These are phyloP conservation scores for Rotaria macrura DNA, from an alignment of 2,888 invertebrate genomes.

Conservation along the genomic window DNA sequence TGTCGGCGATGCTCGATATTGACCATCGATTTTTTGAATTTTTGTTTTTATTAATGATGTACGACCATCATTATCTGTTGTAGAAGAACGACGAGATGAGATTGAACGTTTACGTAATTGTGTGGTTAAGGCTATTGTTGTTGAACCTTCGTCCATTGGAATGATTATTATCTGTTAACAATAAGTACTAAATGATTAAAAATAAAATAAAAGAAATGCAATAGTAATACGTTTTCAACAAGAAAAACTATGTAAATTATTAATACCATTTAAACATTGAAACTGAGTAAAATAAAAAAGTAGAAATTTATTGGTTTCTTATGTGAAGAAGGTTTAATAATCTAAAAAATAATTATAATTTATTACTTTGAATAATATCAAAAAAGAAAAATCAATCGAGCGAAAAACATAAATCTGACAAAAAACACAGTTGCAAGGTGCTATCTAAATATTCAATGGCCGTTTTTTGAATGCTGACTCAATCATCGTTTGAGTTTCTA, in stretches of 20 bases:
- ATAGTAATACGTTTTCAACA: too few relatives aligned
- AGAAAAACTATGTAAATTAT: not conserved
- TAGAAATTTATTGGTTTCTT: not conserved
- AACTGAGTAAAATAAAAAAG: not conserved
- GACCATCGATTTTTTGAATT: constrained; percentile 21
- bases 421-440: not conserved
- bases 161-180: not conserved
- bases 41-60: constrained; percentile 16
- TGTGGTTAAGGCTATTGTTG: not conserved
- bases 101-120: constrained; percentile 6
- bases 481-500: not conserved
- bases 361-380: not conserved
- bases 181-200: not conserved
- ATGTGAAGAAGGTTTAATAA: not conserved
- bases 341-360: not conserved
- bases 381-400: too few relatives aligned
- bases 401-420: not conserved
- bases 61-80: not conserved
- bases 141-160: constrained; percentile 1
- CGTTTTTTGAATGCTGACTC: constrained; percentile 3
- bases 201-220: not conserved
- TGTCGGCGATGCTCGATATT: not conserved
- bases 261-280: not conserved
- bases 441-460: not conserved
- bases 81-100: not conserved